Evolutionary conservation across 2,797 vertebrate species (phyloP).

Genomic region (Neosilurus hyrtlii): DNA sequence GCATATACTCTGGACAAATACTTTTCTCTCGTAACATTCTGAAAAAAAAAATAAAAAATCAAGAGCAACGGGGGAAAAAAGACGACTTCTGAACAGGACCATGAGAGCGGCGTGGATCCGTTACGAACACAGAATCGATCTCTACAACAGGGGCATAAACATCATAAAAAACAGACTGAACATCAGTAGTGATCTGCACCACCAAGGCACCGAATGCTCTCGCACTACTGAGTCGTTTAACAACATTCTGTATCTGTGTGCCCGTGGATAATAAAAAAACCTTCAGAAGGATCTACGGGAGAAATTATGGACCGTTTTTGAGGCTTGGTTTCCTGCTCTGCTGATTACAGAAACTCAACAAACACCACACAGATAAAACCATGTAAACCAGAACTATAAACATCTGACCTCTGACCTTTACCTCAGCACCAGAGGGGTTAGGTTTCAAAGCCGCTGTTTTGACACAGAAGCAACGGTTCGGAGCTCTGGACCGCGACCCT

Average conservation of each 20-base stretch:
- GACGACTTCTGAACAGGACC: neutral
- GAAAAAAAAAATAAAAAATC: constrained; percentile 2
- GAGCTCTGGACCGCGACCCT: neutral
- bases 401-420: constrained; percentile 1
- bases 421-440: neutral
- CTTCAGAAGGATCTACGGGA: neutral
- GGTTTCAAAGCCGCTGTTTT: neutral
- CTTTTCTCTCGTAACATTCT: constrained; percentile 24
- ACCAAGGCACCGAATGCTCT: constrained; percentile 63
- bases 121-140: neutral
- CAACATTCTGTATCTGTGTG: constrained; percentile 29
- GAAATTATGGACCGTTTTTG: constrained; percentile 10
- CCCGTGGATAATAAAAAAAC: neutral
- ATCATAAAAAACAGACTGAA: constrained; percentile 44
- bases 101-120: constrained; percentile 17
- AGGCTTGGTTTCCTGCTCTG: neutral
- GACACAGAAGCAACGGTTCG: neutral
- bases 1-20: constrained; percentile 31
- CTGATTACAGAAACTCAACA: neutral
- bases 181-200: constrained; percentile 62
- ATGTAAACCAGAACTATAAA: constrained; percentile 28
- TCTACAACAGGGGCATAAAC: neutral
- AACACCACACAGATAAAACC: constrained; percentile 14
- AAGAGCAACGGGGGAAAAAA: neutral
- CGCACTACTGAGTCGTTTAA: constrained; percentile 28